phyloP scores from a whole-genome alignment of 2,113 vertebrate species.

The Cettia cetti region DNA sequence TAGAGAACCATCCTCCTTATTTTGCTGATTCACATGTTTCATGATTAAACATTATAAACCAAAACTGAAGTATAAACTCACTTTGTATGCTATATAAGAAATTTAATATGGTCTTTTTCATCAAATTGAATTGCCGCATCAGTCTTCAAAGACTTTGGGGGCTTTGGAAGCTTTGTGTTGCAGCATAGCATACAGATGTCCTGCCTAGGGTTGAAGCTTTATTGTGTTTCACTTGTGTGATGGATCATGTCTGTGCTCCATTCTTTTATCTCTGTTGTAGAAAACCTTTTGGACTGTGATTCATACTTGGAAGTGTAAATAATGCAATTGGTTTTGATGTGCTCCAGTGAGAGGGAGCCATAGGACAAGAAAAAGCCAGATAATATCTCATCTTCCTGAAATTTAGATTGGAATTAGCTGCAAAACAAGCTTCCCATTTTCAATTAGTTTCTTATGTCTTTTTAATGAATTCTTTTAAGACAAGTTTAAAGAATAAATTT shows the following conservation, averaged over 20 bases:
- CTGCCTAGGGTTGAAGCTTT: conserved; percentile 13
- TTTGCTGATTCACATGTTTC: conserved; percentile 35
- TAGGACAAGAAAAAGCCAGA: not conserved
- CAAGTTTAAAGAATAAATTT: not conserved
- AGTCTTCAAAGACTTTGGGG: conserved; percentile 29
- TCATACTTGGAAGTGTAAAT: conserved; percentile 23
- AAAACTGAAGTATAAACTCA: conserved; percentile 33
- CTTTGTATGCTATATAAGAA: not conserved
- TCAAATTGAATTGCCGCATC: conserved; percentile 5
- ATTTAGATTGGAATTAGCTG: not conserved
- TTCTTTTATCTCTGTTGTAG: conserved; percentile 37
- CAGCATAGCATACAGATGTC: conserved; percentile 21
- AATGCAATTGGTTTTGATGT: conserved; percentile 13
- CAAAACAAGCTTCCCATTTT: not conserved
- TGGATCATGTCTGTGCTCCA: not conserved
- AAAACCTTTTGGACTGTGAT: not conserved
- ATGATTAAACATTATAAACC: conserved; percentile 16
- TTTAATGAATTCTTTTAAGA: not conserved
- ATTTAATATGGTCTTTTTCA: conserved; percentile 15
- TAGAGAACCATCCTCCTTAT: not conserved
- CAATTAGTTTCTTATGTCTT: not conserved
- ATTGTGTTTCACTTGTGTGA: conserved; percentile 28
- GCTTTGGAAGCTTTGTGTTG: not conserved
- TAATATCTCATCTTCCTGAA: not conserved
- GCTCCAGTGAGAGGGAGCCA: not conserved